A percentile compares a stretch with the other conserved stretches of the same genome.
These are phyloP conservation scores for Digitonthophagus gazella DNA, from an alignment of 2,888 invertebrate species.

Conservation along the genomic window DNA sequence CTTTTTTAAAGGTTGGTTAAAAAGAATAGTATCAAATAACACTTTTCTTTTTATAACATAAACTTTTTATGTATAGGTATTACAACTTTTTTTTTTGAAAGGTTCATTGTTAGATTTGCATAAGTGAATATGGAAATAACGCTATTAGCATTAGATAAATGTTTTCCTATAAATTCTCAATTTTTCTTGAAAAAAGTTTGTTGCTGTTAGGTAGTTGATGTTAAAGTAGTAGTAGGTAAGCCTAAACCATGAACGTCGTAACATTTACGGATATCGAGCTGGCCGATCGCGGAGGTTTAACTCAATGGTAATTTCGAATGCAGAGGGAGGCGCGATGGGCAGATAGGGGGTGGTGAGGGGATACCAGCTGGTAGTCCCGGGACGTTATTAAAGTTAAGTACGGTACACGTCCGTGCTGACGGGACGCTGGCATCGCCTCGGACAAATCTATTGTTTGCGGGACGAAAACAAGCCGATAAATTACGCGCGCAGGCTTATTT, in stretches of 20 bases:
- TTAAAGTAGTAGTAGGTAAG: not conserved
- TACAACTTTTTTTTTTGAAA: no score
- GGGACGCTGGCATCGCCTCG: slow-evolving; percentile 44
- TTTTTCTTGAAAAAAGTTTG: no score
- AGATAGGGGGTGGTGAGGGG: not conserved
- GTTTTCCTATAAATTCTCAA: no score
- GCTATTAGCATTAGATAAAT: no score
- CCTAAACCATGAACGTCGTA: not conserved
- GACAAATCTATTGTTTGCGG: slow-evolving; percentile 51
- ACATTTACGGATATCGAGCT: not conserved
- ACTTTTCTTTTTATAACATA: no score
- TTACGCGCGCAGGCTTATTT: slow-evolving; percentile 44
- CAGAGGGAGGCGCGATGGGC: not conserved
- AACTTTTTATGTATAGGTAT: no score
- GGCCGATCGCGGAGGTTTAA: not conserved
- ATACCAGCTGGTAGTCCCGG: slow-evolving; percentile 10
- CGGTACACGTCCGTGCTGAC: slow-evolving; percentile 40
- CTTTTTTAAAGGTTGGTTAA: no score
- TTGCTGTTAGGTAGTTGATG: no score
- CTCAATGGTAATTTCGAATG: not conserved
- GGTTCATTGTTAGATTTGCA: no score
- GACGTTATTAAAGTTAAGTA: slow-evolving; percentile 28
- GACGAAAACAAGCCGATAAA: slow-evolving; percentile 46
- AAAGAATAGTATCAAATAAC: no score
- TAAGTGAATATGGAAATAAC: no score